A percentile compares a stretch with the other conserved stretches of the same genome.
Evolutionary conservation across 2,113 vertebrate genomes (phyloP).

Genomic region (Sphaerodactylus townsendi): DNA sequence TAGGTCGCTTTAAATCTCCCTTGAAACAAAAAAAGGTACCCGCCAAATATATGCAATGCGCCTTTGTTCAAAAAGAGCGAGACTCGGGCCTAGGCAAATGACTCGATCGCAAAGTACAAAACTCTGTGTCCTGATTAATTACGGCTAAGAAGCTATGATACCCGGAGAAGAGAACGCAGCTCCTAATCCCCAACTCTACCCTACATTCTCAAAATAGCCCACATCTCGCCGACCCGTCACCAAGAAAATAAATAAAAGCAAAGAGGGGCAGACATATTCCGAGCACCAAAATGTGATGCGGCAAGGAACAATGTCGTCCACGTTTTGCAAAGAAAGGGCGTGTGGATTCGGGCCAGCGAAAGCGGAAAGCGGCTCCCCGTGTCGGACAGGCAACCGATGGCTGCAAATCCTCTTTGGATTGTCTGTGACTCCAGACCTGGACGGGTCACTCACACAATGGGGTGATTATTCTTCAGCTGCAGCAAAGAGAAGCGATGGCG

Average conservation of each 20-base stretch:
- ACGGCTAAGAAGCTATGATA: slow-evolving; percentile 85
- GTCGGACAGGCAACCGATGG: not conserved
- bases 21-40: slow-evolving; percentile 74
- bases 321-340: not conserved
- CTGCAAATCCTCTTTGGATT: slow-evolving; percentile 19
- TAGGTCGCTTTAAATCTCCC: slow-evolving; percentile 84
- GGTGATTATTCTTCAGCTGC: accelerated
- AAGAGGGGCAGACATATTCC: slow-evolving; percentile 67
- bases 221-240: slow-evolving; percentile 78
- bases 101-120: slow-evolving; percentile 84
- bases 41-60: slow-evolving; percentile 82
- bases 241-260: slow-evolving; percentile 67
- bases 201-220: slow-evolving; percentile 86
- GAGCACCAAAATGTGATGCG: slow-evolving; percentile 3
- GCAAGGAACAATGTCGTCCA: slow-evolving; percentile 24
- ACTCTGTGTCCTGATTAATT: slow-evolving; percentile 87
- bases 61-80: slow-evolving; percentile 72
- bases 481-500: not conserved
- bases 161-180: slow-evolving; percentile 78
- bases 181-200: slow-evolving; percentile 83
- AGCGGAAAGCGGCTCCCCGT: accelerated
- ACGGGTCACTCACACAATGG: not conserved
- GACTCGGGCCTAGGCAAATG: slow-evolving; percentile 81
- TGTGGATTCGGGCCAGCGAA: not conserved
- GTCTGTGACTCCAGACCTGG: not conserved